Evolutionary conservation across 2,888 invertebrate species (phyloP).

Genomic region (Epiblema foenella): DNA sequence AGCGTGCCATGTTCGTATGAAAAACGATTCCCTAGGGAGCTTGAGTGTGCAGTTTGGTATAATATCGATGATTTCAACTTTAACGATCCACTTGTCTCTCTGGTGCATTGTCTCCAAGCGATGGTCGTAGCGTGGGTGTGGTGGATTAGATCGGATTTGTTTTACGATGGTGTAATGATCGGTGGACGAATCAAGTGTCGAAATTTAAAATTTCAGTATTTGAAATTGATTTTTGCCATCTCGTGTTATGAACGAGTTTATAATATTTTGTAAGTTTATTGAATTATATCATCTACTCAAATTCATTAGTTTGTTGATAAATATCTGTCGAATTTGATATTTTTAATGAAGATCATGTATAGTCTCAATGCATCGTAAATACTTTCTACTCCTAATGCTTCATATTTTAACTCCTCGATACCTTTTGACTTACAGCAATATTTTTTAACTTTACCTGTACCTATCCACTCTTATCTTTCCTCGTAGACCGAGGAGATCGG

Average conservation of each 20-base stretch:
- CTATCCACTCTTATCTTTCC: slow-evolving; percentile 26
- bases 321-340: no score
- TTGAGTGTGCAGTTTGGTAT: slow-evolving; percentile 57
- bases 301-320: no score
- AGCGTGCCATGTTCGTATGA: slow-evolving; percentile 10
- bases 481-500: slow-evolving; percentile 48
- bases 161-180: background rate
- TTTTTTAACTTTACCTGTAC: background rate
- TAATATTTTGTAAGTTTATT: no score
- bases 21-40: slow-evolving; percentile 6
- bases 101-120: slow-evolving; percentile 64
- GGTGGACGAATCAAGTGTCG: background rate
- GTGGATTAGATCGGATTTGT: background rate
- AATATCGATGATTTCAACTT: slow-evolving; percentile 72
- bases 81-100: slow-evolving; percentile 76
- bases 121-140: slow-evolving; percentile 53
- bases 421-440: no score
- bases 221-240: no score
- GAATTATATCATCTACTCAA: no score
- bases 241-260: no score
- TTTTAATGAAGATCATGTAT: no score
- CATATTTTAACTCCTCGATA: no score
- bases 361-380: no score
- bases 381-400: no score
- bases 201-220: background rate